Evolutionary conservation across 2,113 vertebrate species (phyloP), one percentile per base, ranked within the genome.

Genomic region (Hippolais icterina): DNA sequence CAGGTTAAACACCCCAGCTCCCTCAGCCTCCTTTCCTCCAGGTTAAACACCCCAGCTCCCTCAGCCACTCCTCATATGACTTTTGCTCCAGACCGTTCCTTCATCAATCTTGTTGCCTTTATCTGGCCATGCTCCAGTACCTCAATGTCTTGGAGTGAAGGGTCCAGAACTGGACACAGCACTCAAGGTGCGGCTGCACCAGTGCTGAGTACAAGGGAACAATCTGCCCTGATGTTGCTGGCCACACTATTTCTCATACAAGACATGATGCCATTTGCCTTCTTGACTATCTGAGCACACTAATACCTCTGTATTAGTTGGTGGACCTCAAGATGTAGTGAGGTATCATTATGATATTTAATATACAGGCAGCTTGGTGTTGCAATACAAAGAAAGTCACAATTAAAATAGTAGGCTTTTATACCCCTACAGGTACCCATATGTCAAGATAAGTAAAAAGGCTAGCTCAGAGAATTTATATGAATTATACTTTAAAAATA

Each of bases 151-250:
- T 71, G 35, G 6, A 56, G 57, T 31, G 41, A 54, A 7, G 11
- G 20, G 29, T 20, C 23, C 41, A 70, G 25, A 54, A n/a, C 28
- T 22, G 13, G 35, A 41, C 41, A 54, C n/a, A 87, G 10, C 5
- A 14, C 25, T 8, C 2, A 2, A 63, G 49, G 6, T 27, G 14
- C 0, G 0, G 66, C 25, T 49, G 37, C 57, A 42, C 31, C 66
- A 42, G 21, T 10, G 11, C 50, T 6, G 31, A 80, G 35, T 27
- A 35, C 49, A 71, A 15, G 21, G 21, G 31, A 21, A 42, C 21
- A 56, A 15, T 42, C 57, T 57, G 52, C 27, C 50, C 50, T 37
- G 22, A 17, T 27, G 6, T 50, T 37, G 31, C 35, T 65, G 76
- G 76, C 14, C 31, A 65, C 31, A 16, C 6, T 9, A 37, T 24